Conservation (phyloP, 2,888 invertebrate genomes). For the Apoderus coryli region DNA sequence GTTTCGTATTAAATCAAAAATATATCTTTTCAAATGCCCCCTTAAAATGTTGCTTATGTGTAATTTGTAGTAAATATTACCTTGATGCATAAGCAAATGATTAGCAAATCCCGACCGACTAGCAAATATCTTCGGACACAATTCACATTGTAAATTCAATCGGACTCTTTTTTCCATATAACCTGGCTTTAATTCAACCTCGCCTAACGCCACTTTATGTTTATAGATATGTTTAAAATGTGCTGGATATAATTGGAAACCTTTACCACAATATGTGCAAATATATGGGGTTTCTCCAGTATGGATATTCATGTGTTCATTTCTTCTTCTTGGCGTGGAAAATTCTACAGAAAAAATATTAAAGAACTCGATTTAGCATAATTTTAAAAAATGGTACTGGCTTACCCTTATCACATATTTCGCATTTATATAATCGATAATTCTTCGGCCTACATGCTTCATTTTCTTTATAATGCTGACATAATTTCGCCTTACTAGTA, state of each 20-base stretch:
- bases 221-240: constrained; percentile 14
- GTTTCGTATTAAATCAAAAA: too few relatives aligned
- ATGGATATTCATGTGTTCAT: constrained; percentile 16
- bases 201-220: constrained; percentile 13
- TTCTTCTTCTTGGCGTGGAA: constrained; percentile 14
- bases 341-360: too few relatives aligned
- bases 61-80: too few relatives aligned
- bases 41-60: too few relatives aligned
- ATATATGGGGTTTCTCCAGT: constrained; percentile 15
- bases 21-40: too few relatives aligned
- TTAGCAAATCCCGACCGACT: constrained; percentile 19
- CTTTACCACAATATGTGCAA: constrained; percentile 15
- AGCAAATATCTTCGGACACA: constrained; percentile 18
- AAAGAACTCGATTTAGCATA: too few relatives aligned
- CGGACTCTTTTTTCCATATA: constrained; percentile 8
- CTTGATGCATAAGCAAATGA: constrained; percentile 18
- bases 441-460: too few relatives aligned
- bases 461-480: too few relatives aligned
- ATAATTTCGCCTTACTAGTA: too few relatives aligned
- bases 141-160: constrained; percentile 17
- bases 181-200: constrained; percentile 9
- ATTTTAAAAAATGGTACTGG: too few relatives aligned
- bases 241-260: constrained; percentile 14
- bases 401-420: too few relatives aligned
- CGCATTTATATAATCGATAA: too few relatives aligned